A percentile compares a stretch with the other conserved stretches of the same genome.
Conservation (phyloP, 2,797 vertebrate genomes). For the Danio choprae region DNA sequence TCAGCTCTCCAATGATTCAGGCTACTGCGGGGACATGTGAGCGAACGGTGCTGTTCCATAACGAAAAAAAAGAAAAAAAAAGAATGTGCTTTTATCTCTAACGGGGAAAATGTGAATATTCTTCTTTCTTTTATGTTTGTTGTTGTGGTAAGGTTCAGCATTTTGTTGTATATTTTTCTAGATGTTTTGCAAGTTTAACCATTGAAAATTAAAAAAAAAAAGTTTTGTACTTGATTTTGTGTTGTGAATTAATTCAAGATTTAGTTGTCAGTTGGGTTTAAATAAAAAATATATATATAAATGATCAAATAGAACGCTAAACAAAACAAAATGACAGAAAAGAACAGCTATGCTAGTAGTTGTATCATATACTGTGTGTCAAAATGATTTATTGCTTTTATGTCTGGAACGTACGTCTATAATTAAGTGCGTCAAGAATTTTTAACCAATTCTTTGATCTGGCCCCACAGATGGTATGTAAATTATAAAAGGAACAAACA, state of each 20-base stretch:
- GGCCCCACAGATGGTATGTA: no score
- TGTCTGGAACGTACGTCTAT: no score
- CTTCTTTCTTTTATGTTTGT: constrained; percentile 76
- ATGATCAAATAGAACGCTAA: no score
- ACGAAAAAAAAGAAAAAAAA: constrained; percentile 61
- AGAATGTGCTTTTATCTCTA: constrained; percentile 78
- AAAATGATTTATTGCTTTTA: no score
- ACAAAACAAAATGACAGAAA: no score
- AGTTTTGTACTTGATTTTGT: constrained; percentile 78
- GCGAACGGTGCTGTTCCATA: constrained; percentile 63
- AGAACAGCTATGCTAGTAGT: no score
- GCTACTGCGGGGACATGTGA: constrained; percentile 89
- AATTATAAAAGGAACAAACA: no score
- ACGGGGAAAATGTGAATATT: constrained; percentile 70
- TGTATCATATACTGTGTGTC: no score
- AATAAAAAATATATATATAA: no score
- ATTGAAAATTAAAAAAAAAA: constrained; percentile 78
- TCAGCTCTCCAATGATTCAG: constrained; percentile 93
- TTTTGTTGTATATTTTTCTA: constrained; percentile 90
- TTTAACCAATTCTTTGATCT: no score
- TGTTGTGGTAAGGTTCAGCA: constrained; percentile 83
- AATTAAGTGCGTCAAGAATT: no score
- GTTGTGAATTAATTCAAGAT: constrained; percentile 9
- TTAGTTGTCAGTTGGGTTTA: neutral
- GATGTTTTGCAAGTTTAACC: constrained; percentile 87